Conservation (phyloP, 2,888 invertebrate genomes). For the Psylliodes chrysocephalus region DNA sequence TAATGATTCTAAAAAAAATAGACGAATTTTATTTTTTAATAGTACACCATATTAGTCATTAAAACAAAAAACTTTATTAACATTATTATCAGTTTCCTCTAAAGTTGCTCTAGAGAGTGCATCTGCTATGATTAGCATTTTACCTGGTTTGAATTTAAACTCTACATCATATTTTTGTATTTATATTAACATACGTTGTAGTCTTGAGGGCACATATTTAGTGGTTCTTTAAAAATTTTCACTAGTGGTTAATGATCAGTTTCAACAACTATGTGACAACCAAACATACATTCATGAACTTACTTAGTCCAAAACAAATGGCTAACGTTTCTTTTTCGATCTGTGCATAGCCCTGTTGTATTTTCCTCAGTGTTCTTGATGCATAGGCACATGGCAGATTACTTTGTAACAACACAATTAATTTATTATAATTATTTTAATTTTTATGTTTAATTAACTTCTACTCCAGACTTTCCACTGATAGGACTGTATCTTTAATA, state of each 20-base stretch:
- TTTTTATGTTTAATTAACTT: no score
- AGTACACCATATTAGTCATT: no score
- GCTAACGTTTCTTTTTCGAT: no score
- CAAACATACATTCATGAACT: slow-evolving; percentile 24
- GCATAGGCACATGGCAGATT: background rate
- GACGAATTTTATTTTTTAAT: no score
- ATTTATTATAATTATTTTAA: no score
- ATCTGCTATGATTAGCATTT: background rate
- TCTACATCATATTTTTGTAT: slow-evolving; percentile 34
- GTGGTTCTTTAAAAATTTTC: background rate
- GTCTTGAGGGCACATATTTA: no score
- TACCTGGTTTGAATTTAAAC: slow-evolving; percentile 26
- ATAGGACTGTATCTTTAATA: slow-evolving; percentile 35
- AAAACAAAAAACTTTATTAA: no score
- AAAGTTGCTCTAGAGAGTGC: slow-evolving; percentile 5
- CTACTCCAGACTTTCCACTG: slow-evolving; percentile 49
- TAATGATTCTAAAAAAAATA: slow-evolving; percentile 20
- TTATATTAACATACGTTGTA: slow-evolving; percentile 28
- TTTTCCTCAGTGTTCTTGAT: no score
- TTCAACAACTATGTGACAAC: slow-evolving; percentile 27
- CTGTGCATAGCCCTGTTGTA: no score
- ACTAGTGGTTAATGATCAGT: slow-evolving; percentile 19
- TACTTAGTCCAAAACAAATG: slow-evolving; percentile 11
- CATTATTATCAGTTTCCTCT: no score
- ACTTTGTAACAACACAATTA: slow-evolving; percentile 49